These are phyloP conservation scores for Gastrophysa polygoni DNA, from an alignment of 2,888 invertebrate species.

Conservation along the genomic window DNA sequence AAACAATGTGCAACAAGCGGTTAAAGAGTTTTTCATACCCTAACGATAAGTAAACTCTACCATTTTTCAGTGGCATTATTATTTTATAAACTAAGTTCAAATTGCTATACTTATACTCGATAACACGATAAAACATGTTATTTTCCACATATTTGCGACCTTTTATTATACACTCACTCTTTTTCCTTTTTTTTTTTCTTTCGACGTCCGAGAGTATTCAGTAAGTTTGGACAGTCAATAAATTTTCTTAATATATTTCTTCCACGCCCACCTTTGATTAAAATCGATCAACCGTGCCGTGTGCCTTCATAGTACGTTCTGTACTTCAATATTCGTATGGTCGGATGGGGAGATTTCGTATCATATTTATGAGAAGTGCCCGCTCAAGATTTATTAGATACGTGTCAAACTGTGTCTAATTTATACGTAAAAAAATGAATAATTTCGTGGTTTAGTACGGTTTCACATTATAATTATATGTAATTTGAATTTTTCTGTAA, in stretches of 20 bases:
- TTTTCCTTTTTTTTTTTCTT: slow-evolving; percentile 41
- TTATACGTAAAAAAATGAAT: slow-evolving; percentile 46
- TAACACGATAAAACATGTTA: slow-evolving; percentile 51
- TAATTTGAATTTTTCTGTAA: slow-evolving; percentile 36
- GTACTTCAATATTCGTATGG: slow-evolving; percentile 29
- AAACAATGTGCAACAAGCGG: background rate
- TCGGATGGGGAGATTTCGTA: slow-evolving; percentile 47
- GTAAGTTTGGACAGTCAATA: slow-evolving; percentile 50
- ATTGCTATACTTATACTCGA: slow-evolving; percentile 53
- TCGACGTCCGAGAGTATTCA: slow-evolving; percentile 33
- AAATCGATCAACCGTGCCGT: slow-evolving; percentile 35
- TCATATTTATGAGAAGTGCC: slow-evolving; percentile 49
- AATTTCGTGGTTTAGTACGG: slow-evolving; percentile 40
- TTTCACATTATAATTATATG: slow-evolving; percentile 41
- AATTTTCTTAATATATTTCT: slow-evolving; percentile 53
- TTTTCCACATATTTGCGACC: slow-evolving; percentile 52
- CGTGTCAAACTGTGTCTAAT: slow-evolving; percentile 49
- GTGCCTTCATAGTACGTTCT: slow-evolving; percentile 17
- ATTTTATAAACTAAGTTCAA: slow-evolving; percentile 54
- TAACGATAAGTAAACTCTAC: slow-evolving; percentile 35
- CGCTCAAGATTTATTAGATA: slow-evolving; percentile 49
- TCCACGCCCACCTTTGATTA: slow-evolving; percentile 52
- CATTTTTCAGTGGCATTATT: slow-evolving; percentile 53
- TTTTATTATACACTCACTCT: slow-evolving; percentile 43
- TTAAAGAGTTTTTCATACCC: background rate